Conservation (phyloP, 2,113 vertebrate species). For the Erinaceus europaeus region DNA sequence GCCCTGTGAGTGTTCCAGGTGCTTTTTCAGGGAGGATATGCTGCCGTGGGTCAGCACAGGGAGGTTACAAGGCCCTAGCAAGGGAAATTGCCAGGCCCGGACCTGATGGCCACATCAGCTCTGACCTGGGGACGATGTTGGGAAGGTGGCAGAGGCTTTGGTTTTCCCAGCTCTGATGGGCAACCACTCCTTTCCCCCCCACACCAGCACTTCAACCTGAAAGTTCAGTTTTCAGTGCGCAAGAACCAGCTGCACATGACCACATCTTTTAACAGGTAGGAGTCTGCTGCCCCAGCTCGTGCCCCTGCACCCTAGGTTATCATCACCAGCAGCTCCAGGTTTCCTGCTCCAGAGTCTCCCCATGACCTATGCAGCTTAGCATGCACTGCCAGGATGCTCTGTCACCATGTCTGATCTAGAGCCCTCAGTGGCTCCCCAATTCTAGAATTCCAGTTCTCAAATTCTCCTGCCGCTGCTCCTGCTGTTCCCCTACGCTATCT, state of each 20-base stretch:
- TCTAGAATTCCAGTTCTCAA: neutral
- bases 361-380: neutral
- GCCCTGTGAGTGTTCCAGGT: neutral
- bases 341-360: neutral
- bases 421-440: neutral
- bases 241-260: slow-evolving; percentile 54
- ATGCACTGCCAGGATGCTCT: neutral
- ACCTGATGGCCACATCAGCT: too few species aligned
- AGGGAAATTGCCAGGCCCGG: too few species aligned
- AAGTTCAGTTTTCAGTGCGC: slow-evolving; percentile 17
- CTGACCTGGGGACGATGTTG: neutral
- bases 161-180: neutral
- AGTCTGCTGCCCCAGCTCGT: neutral
- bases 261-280: slow-evolving; percentile 50
- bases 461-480: neutral
- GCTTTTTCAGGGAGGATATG: neutral
- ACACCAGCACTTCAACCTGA: slow-evolving; percentile 63
- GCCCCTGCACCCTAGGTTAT: neutral
- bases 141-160: neutral
- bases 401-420: neutral
- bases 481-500: neutral
- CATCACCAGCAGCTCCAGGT: neutral
- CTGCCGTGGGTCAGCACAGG: neutral
- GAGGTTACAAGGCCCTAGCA: neutral
- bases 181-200: neutral